Percentiles rank a stretch among this genome's conserved stretches.
phyloP scores from a whole-genome alignment of 2,797 vertebrate species.

The Ambastaia sidthimunki region DNA sequence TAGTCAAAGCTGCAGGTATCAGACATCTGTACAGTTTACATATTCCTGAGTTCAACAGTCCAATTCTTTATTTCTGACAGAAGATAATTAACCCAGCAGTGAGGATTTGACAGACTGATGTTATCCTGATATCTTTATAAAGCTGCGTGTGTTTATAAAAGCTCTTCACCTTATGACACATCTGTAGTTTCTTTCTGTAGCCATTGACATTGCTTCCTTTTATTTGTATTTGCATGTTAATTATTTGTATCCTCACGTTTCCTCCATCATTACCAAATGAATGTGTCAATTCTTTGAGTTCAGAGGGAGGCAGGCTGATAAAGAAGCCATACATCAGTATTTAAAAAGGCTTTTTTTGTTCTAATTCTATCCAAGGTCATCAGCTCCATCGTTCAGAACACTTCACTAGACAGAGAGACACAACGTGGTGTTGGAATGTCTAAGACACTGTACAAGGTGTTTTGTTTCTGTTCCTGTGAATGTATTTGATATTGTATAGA shows the following conservation, averaged over 20 bases:
- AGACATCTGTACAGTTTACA: background rate
- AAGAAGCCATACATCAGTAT: constrained; percentile 36
- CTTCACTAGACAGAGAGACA: constrained; percentile 16
- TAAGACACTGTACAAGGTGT: constrained; percentile 27
- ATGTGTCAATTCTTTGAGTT: background rate
- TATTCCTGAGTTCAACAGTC: background rate
- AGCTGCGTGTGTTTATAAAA: background rate
- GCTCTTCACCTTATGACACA: constrained; percentile 31
- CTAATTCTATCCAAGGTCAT: constrained; percentile 47
- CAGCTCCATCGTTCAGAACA: constrained; percentile 20
- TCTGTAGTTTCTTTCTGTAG: background rate
- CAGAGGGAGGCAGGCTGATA: constrained; percentile 34
- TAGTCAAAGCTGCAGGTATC: background rate
- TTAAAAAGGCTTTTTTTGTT: constrained; percentile 32
- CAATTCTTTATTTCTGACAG: background rate
- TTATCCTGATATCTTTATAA: background rate
- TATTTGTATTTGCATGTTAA: constrained; percentile 31
- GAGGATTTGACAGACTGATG: background rate
- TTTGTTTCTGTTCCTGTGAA: constrained; percentile 33
- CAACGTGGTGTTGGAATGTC: constrained; percentile 20
- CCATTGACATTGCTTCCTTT: constrained; percentile 14
- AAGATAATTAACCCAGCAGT: background rate
- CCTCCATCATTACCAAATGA: constrained; percentile 14
- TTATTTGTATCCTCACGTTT: constrained; percentile 24
- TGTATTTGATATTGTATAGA: constrained; percentile 38